Conservation (phyloP, 2,113 vertebrate species). For the Furnarius figulus region DNA sequence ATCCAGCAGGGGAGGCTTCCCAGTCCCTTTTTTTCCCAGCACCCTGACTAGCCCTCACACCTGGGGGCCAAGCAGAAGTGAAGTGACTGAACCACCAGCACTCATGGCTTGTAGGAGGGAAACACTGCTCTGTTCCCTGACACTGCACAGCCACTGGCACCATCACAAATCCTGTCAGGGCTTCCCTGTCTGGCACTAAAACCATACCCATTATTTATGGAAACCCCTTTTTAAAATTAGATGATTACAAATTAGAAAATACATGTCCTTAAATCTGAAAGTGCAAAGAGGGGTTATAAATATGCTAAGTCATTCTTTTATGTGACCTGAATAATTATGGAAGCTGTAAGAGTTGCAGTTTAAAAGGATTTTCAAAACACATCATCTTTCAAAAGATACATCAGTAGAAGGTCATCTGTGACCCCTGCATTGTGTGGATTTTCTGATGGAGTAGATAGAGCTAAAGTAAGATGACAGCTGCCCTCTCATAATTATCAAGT, state of each 20-base stretch:
- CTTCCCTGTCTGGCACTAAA: conserved; percentile 19
- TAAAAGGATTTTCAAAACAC: conserved; percentile 57
- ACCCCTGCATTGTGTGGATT: conserved; percentile 11
- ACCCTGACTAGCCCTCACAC: neutral
- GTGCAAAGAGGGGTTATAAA: conserved; percentile 57
- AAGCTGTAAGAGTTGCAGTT: conserved; percentile 13
- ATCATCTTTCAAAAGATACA: conserved; percentile 34
- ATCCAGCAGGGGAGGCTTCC: neutral
- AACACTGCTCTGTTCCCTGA: neutral
- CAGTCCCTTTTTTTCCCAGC: neutral
- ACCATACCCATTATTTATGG: conserved; percentile 42
- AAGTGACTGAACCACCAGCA: fast-evolving
- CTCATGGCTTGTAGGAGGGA: neutral
- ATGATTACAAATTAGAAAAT: conserved; percentile 54
- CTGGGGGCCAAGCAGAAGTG: neutral
- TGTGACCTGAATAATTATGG: conserved; percentile 64
- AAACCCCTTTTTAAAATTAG: conserved; percentile 38
- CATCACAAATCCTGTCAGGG: neutral
- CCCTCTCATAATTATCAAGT: conserved; percentile 24
- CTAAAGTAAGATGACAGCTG: conserved; percentile 19
- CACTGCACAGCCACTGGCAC: neutral
- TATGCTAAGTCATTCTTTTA: conserved; percentile 62
- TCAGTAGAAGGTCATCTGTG: conserved; percentile 44
- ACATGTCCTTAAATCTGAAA: conserved; percentile 37
- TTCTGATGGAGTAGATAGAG: neutral